Evolutionary conservation across 2,113 vertebrate species (phyloP).

Genomic region (Microcebus tavaratra): DNA sequence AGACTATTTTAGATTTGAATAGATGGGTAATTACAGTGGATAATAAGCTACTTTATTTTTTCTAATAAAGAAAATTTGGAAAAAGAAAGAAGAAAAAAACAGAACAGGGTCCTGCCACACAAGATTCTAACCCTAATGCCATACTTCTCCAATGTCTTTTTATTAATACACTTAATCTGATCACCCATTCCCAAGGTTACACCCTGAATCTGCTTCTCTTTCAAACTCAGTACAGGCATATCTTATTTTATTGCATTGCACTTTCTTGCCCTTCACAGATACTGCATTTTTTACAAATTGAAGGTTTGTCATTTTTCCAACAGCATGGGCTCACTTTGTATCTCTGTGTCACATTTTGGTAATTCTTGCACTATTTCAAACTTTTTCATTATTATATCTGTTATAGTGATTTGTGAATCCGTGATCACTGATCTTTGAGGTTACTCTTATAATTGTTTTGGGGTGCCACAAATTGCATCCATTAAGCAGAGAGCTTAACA

Average conservation of each 20-base stretch:
- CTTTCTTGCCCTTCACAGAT: too few relatives aligned
- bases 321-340: too few relatives aligned
- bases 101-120: neutral
- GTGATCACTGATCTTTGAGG: too few relatives aligned
- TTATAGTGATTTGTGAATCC: too few relatives aligned
- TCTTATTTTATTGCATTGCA: too few relatives aligned
- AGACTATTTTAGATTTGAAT: neutral
- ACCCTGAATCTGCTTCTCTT: neutral
- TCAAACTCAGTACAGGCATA: neutral
- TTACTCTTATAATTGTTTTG: too few relatives aligned
- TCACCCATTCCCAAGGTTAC: neutral
- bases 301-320: too few relatives aligned
- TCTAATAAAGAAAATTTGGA: neutral
- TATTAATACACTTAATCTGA: neutral
- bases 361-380: too few relatives aligned
- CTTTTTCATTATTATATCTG: too few relatives aligned
- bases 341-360: too few relatives aligned
- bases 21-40: neutral
- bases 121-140: neutral
- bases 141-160: neutral
- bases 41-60: constrained; percentile 18
- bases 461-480: too few relatives aligned
- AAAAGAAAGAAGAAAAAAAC: neutral
- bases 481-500: neutral
- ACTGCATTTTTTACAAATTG: too few relatives aligned